Base-by-base conservation (phyloP, 2,888 invertebrate genomes). In the Ennomos erosarius region DNA sequence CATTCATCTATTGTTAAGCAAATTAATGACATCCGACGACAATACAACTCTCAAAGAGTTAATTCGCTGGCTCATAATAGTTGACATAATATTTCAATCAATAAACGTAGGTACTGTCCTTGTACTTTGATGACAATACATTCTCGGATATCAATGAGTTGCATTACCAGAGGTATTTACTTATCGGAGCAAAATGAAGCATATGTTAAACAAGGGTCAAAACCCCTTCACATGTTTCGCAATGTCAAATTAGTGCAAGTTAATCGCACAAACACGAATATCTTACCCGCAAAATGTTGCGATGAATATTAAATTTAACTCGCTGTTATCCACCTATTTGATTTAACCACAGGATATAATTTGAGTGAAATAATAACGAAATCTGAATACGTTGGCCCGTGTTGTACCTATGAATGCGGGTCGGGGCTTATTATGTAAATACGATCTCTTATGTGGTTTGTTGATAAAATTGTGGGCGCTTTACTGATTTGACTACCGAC, bases 401-500 rank as follows among this genome's bases (percentile, higher is more conserved):
- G 76, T 74, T 77, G 54, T 73, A 52, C 49, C 53, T 57, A 57
- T 79, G 79, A 78, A 77, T 79, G 78, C 81, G 80, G 81, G 80
- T 67, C 69, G 59, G 64, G 72, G 76, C 75, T 82, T 84, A 87
- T 88, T 90, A 89, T 87, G 87, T 83, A 87, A 88, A 88, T 88
- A 73, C 62, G 77, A 83, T 79, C 82, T 81, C 79, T 79, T 79
- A 76, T 83, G 80, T 86, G 79, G 82, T 82, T 78, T 81, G 85
- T 84, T 84, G 82, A 84, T 85, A 84, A 84, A 82, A 85, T 82
- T 86, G 80, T 79, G 78, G 75, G 67, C 72, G 65, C 63, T 68
- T 74, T 69, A 69, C 70, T 73, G 67, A 61, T 49, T 68, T 71
- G 67, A 61, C 51, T 68, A 67, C 70, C 72, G 68, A 63, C 51